phyloP scores from a whole-genome alignment of 2,888 invertebrate genomes.

The Caenorhabditis macrosperma region DNA sequence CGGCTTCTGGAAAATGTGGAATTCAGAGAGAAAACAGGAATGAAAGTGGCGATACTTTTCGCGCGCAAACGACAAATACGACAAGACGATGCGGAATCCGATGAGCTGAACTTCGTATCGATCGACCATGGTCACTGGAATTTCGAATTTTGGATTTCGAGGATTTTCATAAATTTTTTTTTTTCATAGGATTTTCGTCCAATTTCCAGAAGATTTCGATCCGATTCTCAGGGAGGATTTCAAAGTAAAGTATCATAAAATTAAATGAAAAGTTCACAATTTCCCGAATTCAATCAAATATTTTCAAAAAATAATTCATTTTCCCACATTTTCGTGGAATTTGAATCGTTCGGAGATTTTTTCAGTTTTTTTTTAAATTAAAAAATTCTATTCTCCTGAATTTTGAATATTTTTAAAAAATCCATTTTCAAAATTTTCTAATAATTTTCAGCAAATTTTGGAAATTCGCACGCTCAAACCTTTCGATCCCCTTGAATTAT shows the following conservation, averaged over 20 bases:
- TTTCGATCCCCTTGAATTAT: no score
- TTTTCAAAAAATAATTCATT: no score
- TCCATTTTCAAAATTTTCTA: no score
- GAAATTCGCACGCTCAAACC: no score
- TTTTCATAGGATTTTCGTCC: neutral
- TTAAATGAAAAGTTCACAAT: no score
- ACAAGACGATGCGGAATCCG: constrained; percentile 37
- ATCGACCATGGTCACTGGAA: constrained; percentile 38
- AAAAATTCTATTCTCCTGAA: neutral
- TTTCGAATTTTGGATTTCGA: neutral
- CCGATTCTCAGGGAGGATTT: no score
- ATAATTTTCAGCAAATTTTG: no score
- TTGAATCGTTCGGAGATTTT: no score
- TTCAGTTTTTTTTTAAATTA: neutral
- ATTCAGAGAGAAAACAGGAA: neutral
- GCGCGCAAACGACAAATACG: constrained; percentile 3
- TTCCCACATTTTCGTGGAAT: no score
- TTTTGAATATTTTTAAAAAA: neutral
- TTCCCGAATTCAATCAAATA: no score
- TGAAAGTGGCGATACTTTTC: neutral
- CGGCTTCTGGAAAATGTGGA: constrained; percentile 8
- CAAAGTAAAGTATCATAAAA: no score
- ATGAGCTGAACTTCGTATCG: constrained; percentile 30
- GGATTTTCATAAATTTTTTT: neutral
- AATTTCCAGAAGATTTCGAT: no score